A percentile compares a stretch with the other conserved stretches of the same genome.
phyloP scores from a whole-genome alignment of 2,888 invertebrate genomes.

The Sisyra terminalis region DNA sequence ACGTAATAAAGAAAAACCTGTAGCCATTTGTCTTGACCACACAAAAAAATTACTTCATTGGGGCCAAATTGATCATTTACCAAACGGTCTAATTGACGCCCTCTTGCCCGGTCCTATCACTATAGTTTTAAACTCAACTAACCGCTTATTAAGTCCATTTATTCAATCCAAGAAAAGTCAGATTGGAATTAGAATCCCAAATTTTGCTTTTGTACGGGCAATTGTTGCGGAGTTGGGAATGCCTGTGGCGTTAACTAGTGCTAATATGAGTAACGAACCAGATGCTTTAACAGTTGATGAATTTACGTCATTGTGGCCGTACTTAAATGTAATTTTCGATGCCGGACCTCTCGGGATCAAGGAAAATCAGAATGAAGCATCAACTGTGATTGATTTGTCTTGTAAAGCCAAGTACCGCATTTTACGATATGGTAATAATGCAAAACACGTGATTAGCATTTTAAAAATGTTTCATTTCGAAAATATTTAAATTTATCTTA shows the following conservation, averaged over 20 bases:
- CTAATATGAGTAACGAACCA: constrained; percentile 66
- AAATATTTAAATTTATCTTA: too few species aligned
- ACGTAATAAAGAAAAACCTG: constrained; percentile 53
- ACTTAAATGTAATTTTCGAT: constrained; percentile 72
- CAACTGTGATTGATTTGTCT: constrained; percentile 86
- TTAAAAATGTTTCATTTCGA: constrained; percentile 23
- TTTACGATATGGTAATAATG: constrained; percentile 60
- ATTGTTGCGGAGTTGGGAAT: constrained; percentile 44
- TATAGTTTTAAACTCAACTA: constrained; percentile 63
- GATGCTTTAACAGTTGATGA: constrained; percentile 68
- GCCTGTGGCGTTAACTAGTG: constrained; percentile 91
- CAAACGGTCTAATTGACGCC: constrained; percentile 42
- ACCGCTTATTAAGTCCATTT: constrained; percentile 50
- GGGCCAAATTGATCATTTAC: constrained; percentile 56
- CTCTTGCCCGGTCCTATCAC: constrained; percentile 93
- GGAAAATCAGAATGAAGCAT: constrained; percentile 56
- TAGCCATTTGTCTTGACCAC: constrained; percentile 80
- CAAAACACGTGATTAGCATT: constrained; percentile 33
- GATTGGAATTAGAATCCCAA: constrained; percentile 85
- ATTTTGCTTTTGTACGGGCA: constrained; percentile 57
- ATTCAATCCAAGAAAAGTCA: constrained; percentile 58
- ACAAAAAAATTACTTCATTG: constrained; percentile 57
- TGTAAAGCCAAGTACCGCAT: constrained; percentile 49
- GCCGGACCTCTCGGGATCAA: constrained; percentile 48
- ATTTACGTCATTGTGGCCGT: constrained; percentile 64